phyloP scores from a whole-genome alignment of 2,888 invertebrate genomes.

The Blomia tropicalis region DNA sequence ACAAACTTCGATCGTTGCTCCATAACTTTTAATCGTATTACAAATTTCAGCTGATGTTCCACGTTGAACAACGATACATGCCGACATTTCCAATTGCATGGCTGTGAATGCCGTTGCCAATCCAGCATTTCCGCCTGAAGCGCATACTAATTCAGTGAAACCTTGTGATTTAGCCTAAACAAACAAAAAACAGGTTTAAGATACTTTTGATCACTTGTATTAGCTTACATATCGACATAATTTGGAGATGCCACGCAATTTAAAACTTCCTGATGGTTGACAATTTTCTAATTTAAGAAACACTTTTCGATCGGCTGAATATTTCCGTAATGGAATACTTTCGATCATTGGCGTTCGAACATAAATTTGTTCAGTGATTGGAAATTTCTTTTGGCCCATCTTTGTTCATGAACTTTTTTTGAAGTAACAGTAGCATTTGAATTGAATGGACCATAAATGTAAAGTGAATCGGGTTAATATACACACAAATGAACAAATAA shows the following conservation, averaged over 20 bases:
- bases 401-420: no score
- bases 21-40: conserved; percentile 34
- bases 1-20: conserved; percentile 36
- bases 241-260: conserved; percentile 39
- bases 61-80: conserved; percentile 37
- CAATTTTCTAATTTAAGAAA: conserved; percentile 40
- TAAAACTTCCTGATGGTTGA: conserved; percentile 41
- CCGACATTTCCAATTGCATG: conserved; percentile 34
- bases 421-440: no score
- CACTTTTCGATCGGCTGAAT: conserved; percentile 30
- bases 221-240: conserved; percentile 35
- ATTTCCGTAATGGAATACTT: conserved; percentile 4
- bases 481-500: no score
- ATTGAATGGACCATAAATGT: no score
- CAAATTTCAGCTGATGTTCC: conserved; percentile 35
- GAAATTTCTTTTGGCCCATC: background rate
- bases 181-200: background rate
- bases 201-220: no score
- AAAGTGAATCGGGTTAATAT: no score
- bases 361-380: background rate
- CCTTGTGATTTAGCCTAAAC: conserved; percentile 1
- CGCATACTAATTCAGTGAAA: conserved; percentile 34
- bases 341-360: conserved; percentile 19
- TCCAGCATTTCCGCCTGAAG: conserved; percentile 42
- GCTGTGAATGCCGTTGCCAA: conserved; percentile 40